A percentile compares a stretch with the other conserved stretches of the same genome.
These are phyloP conservation scores for Karalla daura DNA, from an alignment of 2,797 vertebrate genomes.

Conservation along the genomic window DNA sequence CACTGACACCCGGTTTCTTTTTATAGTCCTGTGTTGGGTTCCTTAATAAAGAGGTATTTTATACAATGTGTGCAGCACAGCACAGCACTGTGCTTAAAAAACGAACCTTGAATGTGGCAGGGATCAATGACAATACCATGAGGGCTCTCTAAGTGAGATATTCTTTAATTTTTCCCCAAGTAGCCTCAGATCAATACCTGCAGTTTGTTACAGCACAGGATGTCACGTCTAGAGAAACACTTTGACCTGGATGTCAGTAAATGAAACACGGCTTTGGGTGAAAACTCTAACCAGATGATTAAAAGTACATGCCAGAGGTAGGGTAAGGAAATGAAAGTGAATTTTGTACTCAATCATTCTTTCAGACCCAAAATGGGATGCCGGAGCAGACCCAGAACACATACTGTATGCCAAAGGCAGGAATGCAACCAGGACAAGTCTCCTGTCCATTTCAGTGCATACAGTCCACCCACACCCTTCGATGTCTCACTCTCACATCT, in stretches of 20 bases:
- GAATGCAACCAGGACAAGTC: no score
- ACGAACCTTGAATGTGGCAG: slow-evolving; percentile 6
- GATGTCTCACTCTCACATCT: no score
- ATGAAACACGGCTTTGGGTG: not conserved
- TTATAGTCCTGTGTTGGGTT: slow-evolving; percentile 4
- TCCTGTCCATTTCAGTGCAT: no score
- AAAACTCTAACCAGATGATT: not conserved
- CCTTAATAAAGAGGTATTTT: slow-evolving; percentile 11
- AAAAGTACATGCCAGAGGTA: not conserved
- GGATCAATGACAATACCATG: slow-evolving; percentile 2
- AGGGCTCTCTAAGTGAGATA: slow-evolving; percentile 12
- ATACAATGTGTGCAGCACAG: not conserved
- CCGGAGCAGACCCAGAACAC: no score
- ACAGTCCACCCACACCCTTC: no score
- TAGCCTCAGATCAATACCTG: not conserved
- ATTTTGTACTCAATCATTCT: no score
- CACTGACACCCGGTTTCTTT: slow-evolving; percentile 21
- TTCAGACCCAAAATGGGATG: no score
- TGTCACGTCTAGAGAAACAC: not conserved
- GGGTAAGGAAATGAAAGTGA: no score
- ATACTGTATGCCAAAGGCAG: no score
- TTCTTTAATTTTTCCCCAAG: slow-evolving; percentile 5
- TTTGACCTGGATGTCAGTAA: not conserved
- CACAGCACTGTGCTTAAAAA: slow-evolving; percentile 1
- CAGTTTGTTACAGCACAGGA: not conserved